A percentile compares a stretch with the other conserved stretches of the same genome.
phyloP scores from a whole-genome alignment of 2,888 invertebrate species.

The Glomeris marginata region DNA sequence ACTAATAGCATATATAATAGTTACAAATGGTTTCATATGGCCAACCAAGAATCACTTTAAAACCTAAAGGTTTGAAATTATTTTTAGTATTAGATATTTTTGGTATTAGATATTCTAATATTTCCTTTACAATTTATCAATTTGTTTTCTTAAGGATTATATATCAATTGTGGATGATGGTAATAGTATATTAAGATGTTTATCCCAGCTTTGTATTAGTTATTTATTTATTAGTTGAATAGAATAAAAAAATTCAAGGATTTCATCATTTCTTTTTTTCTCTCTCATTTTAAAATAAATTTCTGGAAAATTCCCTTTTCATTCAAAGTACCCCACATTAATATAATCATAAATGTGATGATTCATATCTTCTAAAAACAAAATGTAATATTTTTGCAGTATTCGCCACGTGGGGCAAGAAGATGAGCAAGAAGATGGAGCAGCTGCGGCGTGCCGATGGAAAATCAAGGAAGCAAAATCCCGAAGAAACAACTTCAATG shows the following conservation, averaged over 20 bases:
- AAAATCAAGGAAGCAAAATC: slow-evolving; percentile 25
- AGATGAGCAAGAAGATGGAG: slow-evolving; percentile 62
- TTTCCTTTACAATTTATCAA: too few species aligned
- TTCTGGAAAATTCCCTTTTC: not conserved
- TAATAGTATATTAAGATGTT: not conserved
- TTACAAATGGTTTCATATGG: too few species aligned
- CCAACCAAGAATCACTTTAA: too few species aligned
- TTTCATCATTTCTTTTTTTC: too few species aligned
- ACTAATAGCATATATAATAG: not conserved
- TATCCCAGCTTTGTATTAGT: not conserved
- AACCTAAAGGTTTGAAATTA: too few species aligned
- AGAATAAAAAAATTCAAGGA: too few species aligned
- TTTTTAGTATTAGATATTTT: too few species aligned
- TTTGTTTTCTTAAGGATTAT: too few species aligned
- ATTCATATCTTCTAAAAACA: not conserved
- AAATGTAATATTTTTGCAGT: slow-evolving; percentile 32
- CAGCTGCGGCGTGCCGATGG: slow-evolving; percentile 50
- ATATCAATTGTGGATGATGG: not conserved
- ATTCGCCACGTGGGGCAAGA: slow-evolving; percentile 56
- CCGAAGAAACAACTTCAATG: not conserved
- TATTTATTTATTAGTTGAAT: too few species aligned
- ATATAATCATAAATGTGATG: not conserved
- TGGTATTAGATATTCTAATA: too few species aligned
- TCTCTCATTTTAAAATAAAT: not conserved
- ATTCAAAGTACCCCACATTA: not conserved